Evolutionary conservation across 1,140 invertebrate genomes (phyloP).

Genomic region (Brachionus paranguensis): DNA sequence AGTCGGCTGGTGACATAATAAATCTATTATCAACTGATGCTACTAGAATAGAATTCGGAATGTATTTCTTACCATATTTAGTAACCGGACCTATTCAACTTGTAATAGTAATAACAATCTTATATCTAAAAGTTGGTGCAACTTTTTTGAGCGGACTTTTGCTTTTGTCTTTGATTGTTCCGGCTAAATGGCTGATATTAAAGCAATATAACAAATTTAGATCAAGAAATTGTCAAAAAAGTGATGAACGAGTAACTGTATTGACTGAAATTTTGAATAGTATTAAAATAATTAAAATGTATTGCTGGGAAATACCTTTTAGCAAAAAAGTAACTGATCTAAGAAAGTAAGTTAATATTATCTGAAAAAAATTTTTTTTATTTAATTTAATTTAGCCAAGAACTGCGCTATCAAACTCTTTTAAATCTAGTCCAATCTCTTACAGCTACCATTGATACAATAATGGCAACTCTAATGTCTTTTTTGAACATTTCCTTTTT

Average conservation of each 20-base stretch:
- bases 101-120: neutral
- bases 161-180: neutral
- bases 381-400: slow-evolving; percentile 1
- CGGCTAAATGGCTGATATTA: neutral
- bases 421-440: slow-evolving; percentile 12
- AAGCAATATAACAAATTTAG: slow-evolving; percentile 6
- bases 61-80: slow-evolving; percentile 19
- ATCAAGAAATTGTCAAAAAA: slow-evolving; percentile 27
- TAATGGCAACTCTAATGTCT: slow-evolving; percentile 33
- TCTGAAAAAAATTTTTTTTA: neutral
- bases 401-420: neutral
- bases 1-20: slow-evolving; percentile 10
- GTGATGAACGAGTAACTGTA: slow-evolving; percentile 71
- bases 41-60: slow-evolving; percentile 19
- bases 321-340: neutral
- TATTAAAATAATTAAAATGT: slow-evolving; percentile 83
- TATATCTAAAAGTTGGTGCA: neutral
- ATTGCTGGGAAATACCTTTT: slow-evolving; percentile 51
- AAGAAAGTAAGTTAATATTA: slow-evolving; percentile 12
- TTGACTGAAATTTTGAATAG: slow-evolving; percentile 87
- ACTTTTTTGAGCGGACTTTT: slow-evolving; percentile 4
- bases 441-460: slow-evolving; percentile 24
- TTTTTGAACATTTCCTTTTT: slow-evolving; percentile 29
- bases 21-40: slow-evolving; percentile 33
- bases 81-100: slow-evolving; percentile 25